Percentiles rank a stretch among this genome's conserved stretches.
These are phyloP conservation scores for Carassius gibelio DNA, from an alignment of 2,113 vertebrate genomes.

Conservation along the genomic window DNA sequence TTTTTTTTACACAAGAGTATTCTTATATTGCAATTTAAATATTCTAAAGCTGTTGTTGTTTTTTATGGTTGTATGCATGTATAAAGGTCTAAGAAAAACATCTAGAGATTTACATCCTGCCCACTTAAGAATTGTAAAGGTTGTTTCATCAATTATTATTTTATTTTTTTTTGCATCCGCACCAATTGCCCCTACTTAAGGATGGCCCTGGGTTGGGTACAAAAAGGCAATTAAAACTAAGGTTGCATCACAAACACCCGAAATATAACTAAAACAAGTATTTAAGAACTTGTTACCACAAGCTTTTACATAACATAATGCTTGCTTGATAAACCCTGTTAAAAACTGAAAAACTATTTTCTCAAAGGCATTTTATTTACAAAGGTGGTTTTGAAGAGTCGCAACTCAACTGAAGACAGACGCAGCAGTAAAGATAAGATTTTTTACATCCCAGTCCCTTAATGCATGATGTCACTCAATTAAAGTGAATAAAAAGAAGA, in stretches of 20 bases:
- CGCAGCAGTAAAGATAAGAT: background rate
- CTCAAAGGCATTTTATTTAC: slow-evolving; percentile 41
- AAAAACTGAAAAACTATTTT: background rate
- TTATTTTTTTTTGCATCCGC: no score
- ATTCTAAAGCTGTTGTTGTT: background rate
- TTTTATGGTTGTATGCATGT: no score
- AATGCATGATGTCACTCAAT: background rate
- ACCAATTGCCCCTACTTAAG: no score
- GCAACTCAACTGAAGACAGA: background rate
- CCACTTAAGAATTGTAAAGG: no score
- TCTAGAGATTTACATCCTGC: no score
- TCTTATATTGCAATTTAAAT: background rate
- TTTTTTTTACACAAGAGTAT: background rate
- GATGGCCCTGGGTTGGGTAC: no score
- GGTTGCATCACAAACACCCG: background rate
- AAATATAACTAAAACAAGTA: background rate
- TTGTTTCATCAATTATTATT: no score
- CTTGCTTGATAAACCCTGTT: background rate
- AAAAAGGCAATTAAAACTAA: background rate
- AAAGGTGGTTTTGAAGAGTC: background rate
- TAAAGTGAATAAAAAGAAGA: background rate
- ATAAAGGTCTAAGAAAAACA: no score
- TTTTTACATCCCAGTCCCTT: background rate
- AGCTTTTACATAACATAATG: background rate
- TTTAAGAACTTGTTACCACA: background rate